Base-by-base conservation (phyloP, 2,113 vertebrate species). In the Lampris megalopsis region DNA sequence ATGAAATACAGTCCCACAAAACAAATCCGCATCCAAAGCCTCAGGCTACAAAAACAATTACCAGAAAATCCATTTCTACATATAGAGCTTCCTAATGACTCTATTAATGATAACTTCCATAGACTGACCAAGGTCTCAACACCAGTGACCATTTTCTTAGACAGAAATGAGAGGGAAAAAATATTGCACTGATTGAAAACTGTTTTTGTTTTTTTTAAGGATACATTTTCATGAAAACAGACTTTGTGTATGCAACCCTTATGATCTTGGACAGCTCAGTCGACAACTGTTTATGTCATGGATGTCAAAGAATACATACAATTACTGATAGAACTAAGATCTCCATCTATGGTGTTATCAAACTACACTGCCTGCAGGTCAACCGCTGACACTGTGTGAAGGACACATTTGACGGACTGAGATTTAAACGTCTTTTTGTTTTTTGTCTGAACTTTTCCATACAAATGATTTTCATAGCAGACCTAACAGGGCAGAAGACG, bases 31-130 rank as follows among this genome's bases (percentile, higher is more conserved):
- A 82, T 84, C 79, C 60, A 5, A 47, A 74, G 91, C 94, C 91
- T 82, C 60, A 6, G 89, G 93, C 86, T 78, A 88, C 81, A 92
- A 93, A 93, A 91, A 90, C 92, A 92, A 94, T 93, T 93, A 94
- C 86, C 69, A 82, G 86, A 88, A 93, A 93, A 93, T 93, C 90
- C 82, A 93, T 93, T 92, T 91, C 79, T 90, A 91, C 86, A 91
- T 84, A 91, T 78, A 75, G 68, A 74, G 80, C 86, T 84, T 82
- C 81, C 82, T 71, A 93, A 94, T 88, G 88, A 91, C 74, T 86
- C 86, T 79, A 86, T 93, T 93, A 93, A 90, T 90, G 83, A 89
- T 83, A 89, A 89, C 86, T 88, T 89, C 61, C 66, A 85, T 77
- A 81, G 84, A 82, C 81, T 91, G 77, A 67, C 81, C 66, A 63